Evolutionary conservation across 2,888 invertebrate genomes (phyloP), one percentile per base, ranked within the genome.

Genomic region (Yponomeuta evonymella): DNA sequence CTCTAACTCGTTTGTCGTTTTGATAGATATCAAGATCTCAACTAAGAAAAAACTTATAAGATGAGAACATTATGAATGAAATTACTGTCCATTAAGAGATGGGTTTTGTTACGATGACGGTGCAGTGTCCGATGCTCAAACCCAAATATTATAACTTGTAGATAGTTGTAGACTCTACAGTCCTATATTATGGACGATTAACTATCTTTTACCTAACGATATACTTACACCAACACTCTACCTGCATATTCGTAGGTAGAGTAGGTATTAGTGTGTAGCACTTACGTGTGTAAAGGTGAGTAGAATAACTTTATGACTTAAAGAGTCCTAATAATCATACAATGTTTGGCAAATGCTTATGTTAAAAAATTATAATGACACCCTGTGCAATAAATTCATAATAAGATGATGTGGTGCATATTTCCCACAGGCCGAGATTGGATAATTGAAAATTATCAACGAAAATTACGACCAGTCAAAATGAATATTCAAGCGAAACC

Each of bases 401-500:
- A 78, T 78, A 81, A 82, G 81, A 78, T 76, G 77, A 78, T 58
- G 12, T 15, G 72, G 75, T 29, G 70, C 67, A 72, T 51, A 71
- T 72, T 70, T 72, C 70, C 72, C 72, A 70, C 72, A 70, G 48
- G 15, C n/a, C 62, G 51, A 62, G 85, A 88, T 89, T 86, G 87
- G 86, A 83, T 87, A 86, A 88, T 90, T 87, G 89, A 78, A 89
- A 89, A 90, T 90, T 89, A 89, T 86, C 84, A 82, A 85, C 88
- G 85, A 81, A 90, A 90, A 90, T 90, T 85, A 89, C 89, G 86
- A 89, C 87, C 86, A 88, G 82, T 84, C 80, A 79, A 88, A 89
- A 92, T 91, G 89, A 90, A 92, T 91, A 91, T 90, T 90, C 90
- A 91, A 86, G 84, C 83, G 86, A 90, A 89, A 86, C 88, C 81